Conservation (phyloP, 2,113 vertebrate species). For the Glaucidium brasilianum region DNA sequence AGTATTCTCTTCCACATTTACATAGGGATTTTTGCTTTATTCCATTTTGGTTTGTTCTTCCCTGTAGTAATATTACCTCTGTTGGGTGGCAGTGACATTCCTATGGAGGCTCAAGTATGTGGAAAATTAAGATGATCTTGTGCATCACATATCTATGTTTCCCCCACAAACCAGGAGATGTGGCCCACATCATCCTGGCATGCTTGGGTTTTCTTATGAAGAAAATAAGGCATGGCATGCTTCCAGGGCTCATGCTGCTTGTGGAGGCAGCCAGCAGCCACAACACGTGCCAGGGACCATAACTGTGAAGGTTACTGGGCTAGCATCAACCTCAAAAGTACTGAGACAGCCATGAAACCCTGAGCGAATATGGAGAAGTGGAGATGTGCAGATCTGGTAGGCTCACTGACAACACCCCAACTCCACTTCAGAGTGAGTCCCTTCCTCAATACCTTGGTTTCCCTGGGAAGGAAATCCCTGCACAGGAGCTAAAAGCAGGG, state of each 20-base stretch:
- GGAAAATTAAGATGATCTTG: not conserved
- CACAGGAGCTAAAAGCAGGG: not conserved
- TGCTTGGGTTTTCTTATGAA: not conserved
- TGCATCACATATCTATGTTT: not conserved
- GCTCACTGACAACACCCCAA: not conserved
- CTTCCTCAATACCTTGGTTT: not conserved
- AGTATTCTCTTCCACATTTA: not conserved
- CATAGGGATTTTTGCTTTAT: not conserved
- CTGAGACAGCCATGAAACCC: not conserved
- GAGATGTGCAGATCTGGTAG: not conserved
- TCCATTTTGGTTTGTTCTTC: rapidly evolving
- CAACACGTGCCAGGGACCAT: not conserved
- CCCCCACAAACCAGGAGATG: not conserved
- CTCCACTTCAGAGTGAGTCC: not conserved
- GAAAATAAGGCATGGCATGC: not conserved
- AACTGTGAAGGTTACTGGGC: not conserved
- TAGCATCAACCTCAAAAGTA: not conserved
- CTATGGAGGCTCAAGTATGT: not conserved
- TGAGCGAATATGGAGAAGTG: not conserved
- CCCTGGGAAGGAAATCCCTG: not conserved
- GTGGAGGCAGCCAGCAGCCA: not conserved
- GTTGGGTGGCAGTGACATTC: not conserved
- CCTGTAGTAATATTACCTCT: not conserved
- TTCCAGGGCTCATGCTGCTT: not conserved
- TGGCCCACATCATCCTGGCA: not conserved